Conservation (phyloP, 2,113 vertebrate species). For the cattle (Bos taurus) region ARS-UCD2.0 NC_037334.1:80940501-80941000, state of each 20-base stretch:
- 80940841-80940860: not conserved
- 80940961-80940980: not conserved
- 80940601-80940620: no score
- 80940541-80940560: no score
- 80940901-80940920: not conserved
- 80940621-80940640: not conserved
- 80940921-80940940: not conserved
- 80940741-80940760: not conserved
- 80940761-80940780: conserved; percentile 5
- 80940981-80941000: not conserved
- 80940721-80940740: not conserved
- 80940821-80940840: not conserved
- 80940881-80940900: not conserved
- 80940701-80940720: not conserved
- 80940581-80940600: no score
- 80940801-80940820: not conserved
- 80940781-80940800: not conserved
- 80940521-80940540: no score
- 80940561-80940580: no score
- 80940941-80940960: not conserved
- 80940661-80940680: not conserved
- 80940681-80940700: not conserved
- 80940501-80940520: not conserved
- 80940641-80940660: not conserved
- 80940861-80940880: conserved; percentile 14